These are phyloP conservation scores for Sebastolobus altivelis DNA, from an alignment of 2,797 vertebrate genomes.

Conservation along the genomic window DNA sequence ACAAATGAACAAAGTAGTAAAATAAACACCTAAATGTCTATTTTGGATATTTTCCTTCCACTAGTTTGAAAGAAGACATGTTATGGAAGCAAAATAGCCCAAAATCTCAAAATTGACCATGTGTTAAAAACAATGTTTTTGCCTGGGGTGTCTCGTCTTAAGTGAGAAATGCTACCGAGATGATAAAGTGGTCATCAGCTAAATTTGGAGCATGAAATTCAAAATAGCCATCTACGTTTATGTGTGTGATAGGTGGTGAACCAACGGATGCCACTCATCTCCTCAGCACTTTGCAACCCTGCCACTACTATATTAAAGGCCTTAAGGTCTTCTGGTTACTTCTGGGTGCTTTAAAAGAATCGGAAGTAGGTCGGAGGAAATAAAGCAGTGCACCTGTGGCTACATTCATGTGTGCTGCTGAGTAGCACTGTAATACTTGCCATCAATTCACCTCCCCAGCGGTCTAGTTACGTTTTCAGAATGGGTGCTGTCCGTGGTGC, in stretches of 20 bases:
- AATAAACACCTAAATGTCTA: no score
- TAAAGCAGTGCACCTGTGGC: conserved; percentile 67
- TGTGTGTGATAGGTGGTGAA: not conserved
- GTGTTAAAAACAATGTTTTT: no score
- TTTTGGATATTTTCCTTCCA: no score
- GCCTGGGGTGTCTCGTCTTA: no score
- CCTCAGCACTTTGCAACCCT: conserved; percentile 8
- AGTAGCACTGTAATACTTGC: conserved; percentile 27
- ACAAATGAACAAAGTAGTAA: no score
- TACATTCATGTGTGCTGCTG: conserved; percentile 52
- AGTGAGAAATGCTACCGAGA: not conserved
- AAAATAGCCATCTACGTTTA: not conserved
- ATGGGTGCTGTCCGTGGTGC: conserved; percentile 18
- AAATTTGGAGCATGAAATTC: not conserved
- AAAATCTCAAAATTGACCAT: no score
- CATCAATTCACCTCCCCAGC: conserved; percentile 33
- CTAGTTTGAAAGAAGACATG: no score
- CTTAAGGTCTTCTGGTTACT: conserved; percentile 42
- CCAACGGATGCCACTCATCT: not conserved
- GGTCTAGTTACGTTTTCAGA: conserved; percentile 17
- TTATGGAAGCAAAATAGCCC: no score
- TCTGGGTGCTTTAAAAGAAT: conserved; percentile 55
- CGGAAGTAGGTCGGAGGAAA: conserved; percentile 68
- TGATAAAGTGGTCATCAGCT: not conserved
- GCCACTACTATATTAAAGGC: not conserved